Evolutionary conservation across 2,888 invertebrate species (phyloP), one percentile per base, ranked within the genome.

Genomic region (Celastrina argiolus): DNA sequence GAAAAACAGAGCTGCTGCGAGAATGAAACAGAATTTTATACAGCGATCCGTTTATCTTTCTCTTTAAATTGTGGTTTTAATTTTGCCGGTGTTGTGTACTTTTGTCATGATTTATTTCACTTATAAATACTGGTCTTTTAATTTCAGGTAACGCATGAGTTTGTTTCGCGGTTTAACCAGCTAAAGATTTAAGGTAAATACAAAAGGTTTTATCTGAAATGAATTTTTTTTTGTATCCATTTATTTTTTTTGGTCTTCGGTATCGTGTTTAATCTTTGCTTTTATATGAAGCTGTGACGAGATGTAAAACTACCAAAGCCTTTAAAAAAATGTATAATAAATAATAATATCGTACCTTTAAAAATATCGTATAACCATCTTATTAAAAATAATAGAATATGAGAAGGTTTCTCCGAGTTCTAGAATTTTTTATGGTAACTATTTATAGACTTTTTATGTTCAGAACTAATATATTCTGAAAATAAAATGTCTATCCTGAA

Each of bases 121-220:
- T 61, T 61, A 61, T 61, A 61, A 61, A 61, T 61, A 61, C 61
- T 61, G 61, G 5, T 36, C 22, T 61, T 39, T 61, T 36, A 39
- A 36, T 61, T 59, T 22, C 61, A 61, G 61, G 61, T 61, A 61
- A 61, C 22, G 61, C 39, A 61, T 12, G 61, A 61, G 36, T 61
- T 61, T 61, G 12, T 39, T 61, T 18, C 36, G 36, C 39, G 61
- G 22, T 14, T 61, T 26, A 34, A 61, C 61, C 61, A 22, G 61
- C 22, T 61, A 61, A 36, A 61, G 61, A 39, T 39, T 18, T 39
- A 22, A 39, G 61, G 39, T 31, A 61, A 56, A 36, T 61, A 36
- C 22, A 39, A 59, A 36, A 22, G 14, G 34, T 39, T 22, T n/a
- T 61, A 36, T 34, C 61, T 61, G 14, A 1, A 36, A 36, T 22